Evolutionary conservation across 2,888 invertebrate species (phyloP).

Genomic region (Gymnoscelis rufifasciata): DNA sequence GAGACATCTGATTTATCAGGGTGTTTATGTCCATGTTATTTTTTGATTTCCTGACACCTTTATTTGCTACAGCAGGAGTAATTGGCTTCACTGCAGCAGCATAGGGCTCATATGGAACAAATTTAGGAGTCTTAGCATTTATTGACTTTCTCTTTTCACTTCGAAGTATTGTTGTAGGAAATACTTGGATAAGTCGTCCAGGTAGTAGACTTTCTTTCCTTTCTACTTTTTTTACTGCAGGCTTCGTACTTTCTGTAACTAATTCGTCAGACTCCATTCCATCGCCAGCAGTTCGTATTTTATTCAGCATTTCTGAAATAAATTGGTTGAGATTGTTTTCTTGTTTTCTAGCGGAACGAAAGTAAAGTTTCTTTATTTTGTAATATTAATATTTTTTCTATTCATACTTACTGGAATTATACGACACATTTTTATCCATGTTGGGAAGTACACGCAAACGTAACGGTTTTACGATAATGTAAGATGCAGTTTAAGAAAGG

Average conservation of each 20-base stretch:
- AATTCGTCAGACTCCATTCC: slow-evolving; percentile 84
- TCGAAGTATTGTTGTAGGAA: slow-evolving; percentile 80
- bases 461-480: neutral
- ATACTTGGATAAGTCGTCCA: slow-evolving; percentile 61
- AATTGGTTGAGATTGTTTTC: neutral
- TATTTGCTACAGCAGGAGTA: slow-evolving; percentile 70
- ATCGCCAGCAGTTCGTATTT: slow-evolving; percentile 84
- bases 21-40: slow-evolving; percentile 83
- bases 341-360: slow-evolving; percentile 13
- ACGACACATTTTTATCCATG: slow-evolving; percentile 47
- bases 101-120: slow-evolving; percentile 93
- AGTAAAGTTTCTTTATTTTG: neutral
- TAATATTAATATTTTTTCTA: neutral
- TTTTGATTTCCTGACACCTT: slow-evolving; percentile 60
- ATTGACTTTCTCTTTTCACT: slow-evolving; percentile 76
- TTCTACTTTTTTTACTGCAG: slow-evolving; percentile 22
- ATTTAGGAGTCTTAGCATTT: slow-evolving; percentile 85
- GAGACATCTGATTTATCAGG: slow-evolving; percentile 84
- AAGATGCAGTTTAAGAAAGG: too few species aligned
- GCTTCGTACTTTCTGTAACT: slow-evolving; percentile 43
- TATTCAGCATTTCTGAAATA: slow-evolving; percentile 58
- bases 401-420: slow-evolving; percentile 47
- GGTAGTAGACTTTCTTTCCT: slow-evolving; percentile 46
- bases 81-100: slow-evolving; percentile 91
- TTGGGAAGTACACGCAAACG: neutral